Evolutionary conservation across 2,797 vertebrate species (phyloP).

Genomic region (Vespertilio murinus): DNA sequence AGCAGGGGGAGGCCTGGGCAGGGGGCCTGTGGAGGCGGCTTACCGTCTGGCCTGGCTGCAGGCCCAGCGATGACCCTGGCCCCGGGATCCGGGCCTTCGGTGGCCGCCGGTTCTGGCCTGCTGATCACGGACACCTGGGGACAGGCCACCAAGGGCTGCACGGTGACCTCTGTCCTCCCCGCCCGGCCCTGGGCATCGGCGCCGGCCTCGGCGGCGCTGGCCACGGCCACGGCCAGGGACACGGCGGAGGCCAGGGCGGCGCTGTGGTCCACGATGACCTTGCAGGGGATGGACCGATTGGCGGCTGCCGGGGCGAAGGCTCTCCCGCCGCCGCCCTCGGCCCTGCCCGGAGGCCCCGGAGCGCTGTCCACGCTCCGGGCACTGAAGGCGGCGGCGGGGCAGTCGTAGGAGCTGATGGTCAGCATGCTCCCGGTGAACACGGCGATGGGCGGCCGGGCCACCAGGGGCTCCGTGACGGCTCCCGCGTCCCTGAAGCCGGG

Average conservation of each 20-base stretch:
- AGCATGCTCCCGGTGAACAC: slow-evolving; percentile 84
- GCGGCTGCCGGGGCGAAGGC: slow-evolving; percentile 82
- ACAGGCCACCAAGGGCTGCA: slow-evolving; percentile 81
- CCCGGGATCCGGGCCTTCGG: slow-evolving; percentile 82
- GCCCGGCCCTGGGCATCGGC: slow-evolving; percentile 83
- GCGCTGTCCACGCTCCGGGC: slow-evolving; percentile 83
- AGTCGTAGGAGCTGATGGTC: slow-evolving; percentile 81
- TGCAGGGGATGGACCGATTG: slow-evolving; percentile 89
- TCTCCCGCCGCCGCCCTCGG: slow-evolving; percentile 78
- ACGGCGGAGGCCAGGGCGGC: slow-evolving; percentile 85
- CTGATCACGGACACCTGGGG: slow-evolving; percentile 90
- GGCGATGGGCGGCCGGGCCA: slow-evolving; percentile 76
- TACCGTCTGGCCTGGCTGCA: slow-evolving; percentile 81
- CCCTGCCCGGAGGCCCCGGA: slow-evolving; percentile 79
- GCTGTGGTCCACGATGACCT: slow-evolving; percentile 90
- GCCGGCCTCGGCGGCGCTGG: slow-evolving; percentile 79
- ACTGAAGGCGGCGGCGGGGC: slow-evolving; percentile 81
- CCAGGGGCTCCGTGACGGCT: slow-evolving; percentile 74
- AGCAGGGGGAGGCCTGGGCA: slow-evolving; percentile 80
- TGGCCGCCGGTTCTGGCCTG: slow-evolving; percentile 83
- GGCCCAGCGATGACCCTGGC: slow-evolving; percentile 77
- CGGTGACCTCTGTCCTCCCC: slow-evolving; percentile 83
- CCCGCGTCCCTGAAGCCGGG: slow-evolving; percentile 79
- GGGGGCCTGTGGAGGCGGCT: slow-evolving; percentile 77
- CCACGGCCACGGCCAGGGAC: slow-evolving; percentile 81